A percentile compares a stretch with the other conserved stretches of the same genome.
Evolutionary conservation across 2,113 vertebrate genomes (phyloP).

Genomic region (Aegypius monachus): DNA sequence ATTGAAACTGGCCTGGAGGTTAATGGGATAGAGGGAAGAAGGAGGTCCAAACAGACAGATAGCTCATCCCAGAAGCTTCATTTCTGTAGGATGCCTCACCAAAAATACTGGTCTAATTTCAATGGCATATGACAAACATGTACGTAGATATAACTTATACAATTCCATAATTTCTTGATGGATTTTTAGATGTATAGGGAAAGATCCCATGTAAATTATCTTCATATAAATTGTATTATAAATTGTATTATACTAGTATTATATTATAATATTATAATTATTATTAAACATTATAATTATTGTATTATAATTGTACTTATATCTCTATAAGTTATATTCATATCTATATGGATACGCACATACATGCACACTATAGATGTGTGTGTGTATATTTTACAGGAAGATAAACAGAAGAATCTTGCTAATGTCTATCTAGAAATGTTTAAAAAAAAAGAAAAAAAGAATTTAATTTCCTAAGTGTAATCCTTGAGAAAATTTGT

Average conservation of each 20-base stretch:
- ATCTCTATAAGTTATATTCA: not conserved
- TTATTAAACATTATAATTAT: not conserved
- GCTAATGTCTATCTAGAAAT: not conserved
- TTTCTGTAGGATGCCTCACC: not conserved
- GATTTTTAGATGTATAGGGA: not conserved
- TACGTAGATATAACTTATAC: not conserved
- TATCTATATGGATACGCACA: not conserved
- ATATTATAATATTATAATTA: not conserved
- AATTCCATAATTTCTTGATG: not conserved
- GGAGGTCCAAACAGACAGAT: not conserved
- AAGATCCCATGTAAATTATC: not conserved
- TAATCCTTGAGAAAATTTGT: not conserved
- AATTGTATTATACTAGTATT: not conserved
- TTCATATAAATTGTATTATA: not conserved
- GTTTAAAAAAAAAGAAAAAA: not conserved
- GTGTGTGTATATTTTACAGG: not conserved
- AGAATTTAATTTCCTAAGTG: accelerated
- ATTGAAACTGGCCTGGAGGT: not conserved
- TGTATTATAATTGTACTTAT: not conserved
- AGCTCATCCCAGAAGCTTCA: not conserved
- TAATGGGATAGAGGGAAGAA: not conserved
- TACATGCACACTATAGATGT: not conserved
- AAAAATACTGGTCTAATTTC: not conserved
- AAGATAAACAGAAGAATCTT: not conserved
- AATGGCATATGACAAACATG: not conserved